Conservation (phyloP, 2,113 vertebrate species). For the Myxocyprinus asiaticus region DNA sequence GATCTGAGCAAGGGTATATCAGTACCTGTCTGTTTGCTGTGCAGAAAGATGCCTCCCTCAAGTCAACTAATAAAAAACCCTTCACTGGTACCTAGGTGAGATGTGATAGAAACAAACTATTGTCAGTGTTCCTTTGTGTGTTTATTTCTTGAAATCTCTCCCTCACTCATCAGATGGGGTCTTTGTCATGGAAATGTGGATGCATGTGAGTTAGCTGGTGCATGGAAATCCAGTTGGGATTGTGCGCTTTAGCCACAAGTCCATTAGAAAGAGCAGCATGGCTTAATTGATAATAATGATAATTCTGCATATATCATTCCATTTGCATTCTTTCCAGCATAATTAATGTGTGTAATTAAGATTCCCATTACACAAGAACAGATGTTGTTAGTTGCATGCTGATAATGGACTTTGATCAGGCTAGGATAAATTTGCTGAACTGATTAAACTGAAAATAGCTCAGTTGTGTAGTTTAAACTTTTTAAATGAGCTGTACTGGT, state of each 20-base stretch:
- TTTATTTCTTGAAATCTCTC: conserved; percentile 4
- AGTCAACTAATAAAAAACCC: conserved; percentile 68
- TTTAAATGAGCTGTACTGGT: neutral
- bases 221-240: conserved; percentile 44
- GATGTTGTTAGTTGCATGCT: conserved; percentile 74
- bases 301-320: conserved; percentile 67
- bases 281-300: conserved; percentile 68
- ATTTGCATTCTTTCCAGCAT: conserved; percentile 66
- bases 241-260: conserved; percentile 48
- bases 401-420: conserved; percentile 75
- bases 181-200: conserved; percentile 43
- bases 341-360: conserved; percentile 79
- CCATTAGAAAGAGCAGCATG: conserved; percentile 59
- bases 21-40: conserved; percentile 61
- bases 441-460: conserved; percentile 65
- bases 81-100: conserved; percentile 62
- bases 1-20: conserved; percentile 59
- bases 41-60: conserved; percentile 67
- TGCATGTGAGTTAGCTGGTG: neutral
- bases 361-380: conserved; percentile 74
- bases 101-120: conserved; percentile 59
- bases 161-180: neutral
- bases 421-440: conserved; percentile 72
- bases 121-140: neutral
- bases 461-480: conserved; percentile 63